Evolutionary conservation across 2,113 vertebrate species (phyloP), one percentile per base, ranked within the genome.

Genomic region (Hipposideros armiger): DNA sequence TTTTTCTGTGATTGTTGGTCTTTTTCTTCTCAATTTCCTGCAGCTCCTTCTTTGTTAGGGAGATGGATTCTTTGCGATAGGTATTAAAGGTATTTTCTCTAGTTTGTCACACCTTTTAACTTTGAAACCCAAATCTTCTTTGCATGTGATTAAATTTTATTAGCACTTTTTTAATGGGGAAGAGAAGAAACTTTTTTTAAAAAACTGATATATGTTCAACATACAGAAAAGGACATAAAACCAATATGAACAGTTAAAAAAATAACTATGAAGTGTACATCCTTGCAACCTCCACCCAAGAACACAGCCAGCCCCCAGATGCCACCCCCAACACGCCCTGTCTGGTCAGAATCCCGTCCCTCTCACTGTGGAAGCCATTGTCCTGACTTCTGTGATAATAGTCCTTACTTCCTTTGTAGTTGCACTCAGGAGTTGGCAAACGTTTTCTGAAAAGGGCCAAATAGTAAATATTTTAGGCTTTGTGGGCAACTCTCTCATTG

Each of bases 261-360:
- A 86, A 47, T 42, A 54, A n/a, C 19, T 32, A 0, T 36, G 28
- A 85, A 11, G 28, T 36, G 28, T 66, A 58, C 36, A 6, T 17
- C 4, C n/a, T 4, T 77, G n/a, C 14, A 30, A 36, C 64, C 30
- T 62, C 72, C 20, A 20, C 10, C 28, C 30, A 3, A 45, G 45
- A 87, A 16, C 36, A 26, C 72, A 11, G n/a, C 69, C 7, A 16
- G 20, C 4, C 26, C 28, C 26, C 1, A 1, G 5, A 5, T 6
- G 9, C 10, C 24, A 0, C 24, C 15, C 11, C 40, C 42, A 20
- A 11, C 32, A 2, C 0, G 0, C 11, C 11, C 20, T 76, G 5
- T 40, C 36, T n/a, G 17, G 13, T n/a, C 28, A 1, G 24, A n/a
- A 28, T 26, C 73, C 24, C 5, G 0, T 64, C 60, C 20, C 7